Evolutionary conservation across 2,797 vertebrate species (phyloP).

Genomic region (Aulostomus chinensis): DNA sequence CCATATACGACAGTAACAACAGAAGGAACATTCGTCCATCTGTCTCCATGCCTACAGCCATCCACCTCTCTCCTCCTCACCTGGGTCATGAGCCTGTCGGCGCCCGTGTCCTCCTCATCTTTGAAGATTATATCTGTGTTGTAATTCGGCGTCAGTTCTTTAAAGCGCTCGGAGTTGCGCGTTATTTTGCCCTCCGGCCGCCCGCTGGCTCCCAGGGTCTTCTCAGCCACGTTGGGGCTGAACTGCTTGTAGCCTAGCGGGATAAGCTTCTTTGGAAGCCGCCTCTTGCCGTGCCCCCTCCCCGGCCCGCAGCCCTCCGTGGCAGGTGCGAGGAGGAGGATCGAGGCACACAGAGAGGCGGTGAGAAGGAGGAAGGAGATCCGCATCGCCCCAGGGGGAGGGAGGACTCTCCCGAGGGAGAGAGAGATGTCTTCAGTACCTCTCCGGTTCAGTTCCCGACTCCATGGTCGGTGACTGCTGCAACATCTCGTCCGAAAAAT

Average conservation of each 20-base stretch:
- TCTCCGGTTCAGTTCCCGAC: constrained; percentile 75
- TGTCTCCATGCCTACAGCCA: constrained; percentile 3
- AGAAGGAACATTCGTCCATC: neutral
- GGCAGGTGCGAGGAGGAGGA: constrained; percentile 86
- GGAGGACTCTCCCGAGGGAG: constrained; percentile 70
- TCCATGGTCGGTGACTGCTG: constrained; percentile 82
- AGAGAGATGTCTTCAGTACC: constrained; percentile 73
- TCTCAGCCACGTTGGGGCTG: constrained; percentile 95
- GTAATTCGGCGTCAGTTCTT: constrained; percentile 95
- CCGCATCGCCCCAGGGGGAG: constrained; percentile 82
- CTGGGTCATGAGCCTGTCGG: constrained; percentile 95
- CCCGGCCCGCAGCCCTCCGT: constrained; percentile 94
- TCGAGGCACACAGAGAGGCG: constrained; percentile 82
- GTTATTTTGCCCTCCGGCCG: constrained; percentile 95
- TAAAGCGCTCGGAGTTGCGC: constrained; percentile 93
- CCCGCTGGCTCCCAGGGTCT: constrained; percentile 96
- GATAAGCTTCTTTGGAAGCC: constrained; percentile 90
- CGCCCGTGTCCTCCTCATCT: constrained; percentile 97
- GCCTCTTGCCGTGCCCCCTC: constrained; percentile 94
- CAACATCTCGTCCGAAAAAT: constrained; percentile 64
- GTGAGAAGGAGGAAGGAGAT: constrained; percentile 83
- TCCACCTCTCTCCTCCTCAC: constrained; percentile 69
- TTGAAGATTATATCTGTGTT: constrained; percentile 99
- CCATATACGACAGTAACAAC: too few relatives aligned
- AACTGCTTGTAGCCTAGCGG: constrained; percentile 96